A percentile compares a stretch with the other conserved stretches of the same genome.
Evolutionary conservation across 2,797 vertebrate genomes (phyloP).

Genomic region (Dipus sagitta): DNA sequence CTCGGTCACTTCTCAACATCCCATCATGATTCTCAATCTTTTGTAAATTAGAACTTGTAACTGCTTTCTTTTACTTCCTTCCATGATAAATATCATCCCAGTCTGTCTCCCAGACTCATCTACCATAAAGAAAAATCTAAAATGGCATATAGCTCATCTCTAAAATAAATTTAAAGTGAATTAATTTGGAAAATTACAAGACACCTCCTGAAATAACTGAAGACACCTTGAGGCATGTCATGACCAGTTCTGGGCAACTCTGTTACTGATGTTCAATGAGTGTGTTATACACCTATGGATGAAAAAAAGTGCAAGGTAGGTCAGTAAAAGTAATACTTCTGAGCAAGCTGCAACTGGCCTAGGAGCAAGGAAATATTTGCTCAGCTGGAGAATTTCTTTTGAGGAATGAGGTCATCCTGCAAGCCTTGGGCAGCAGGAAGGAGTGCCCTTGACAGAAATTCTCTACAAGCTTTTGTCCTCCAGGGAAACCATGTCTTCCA

Average conservation of each 20-base stretch:
- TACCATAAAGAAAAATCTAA: conserved; percentile 52
- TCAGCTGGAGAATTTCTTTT: conserved; percentile 56
- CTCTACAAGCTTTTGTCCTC: conserved; percentile 58
- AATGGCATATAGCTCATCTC: conserved; percentile 7
- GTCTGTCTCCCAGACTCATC: not conserved
- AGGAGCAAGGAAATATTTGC: conserved; percentile 55
- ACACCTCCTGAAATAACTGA: conserved; percentile 47
- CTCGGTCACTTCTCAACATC: not conserved
- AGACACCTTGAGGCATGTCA: conserved; percentile 48
- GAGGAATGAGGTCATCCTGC: conserved; percentile 63
- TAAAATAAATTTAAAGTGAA: conserved; percentile 65
- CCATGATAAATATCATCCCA: conserved; percentile 7
- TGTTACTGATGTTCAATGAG: conserved; percentile 71
- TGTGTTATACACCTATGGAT: conserved; percentile 14
- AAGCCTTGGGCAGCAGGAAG: conserved; percentile 30
- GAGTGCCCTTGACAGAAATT: conserved; percentile 46
- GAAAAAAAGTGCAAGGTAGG: conserved; percentile 42
- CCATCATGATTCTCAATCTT: not conserved
- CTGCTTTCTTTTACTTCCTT: conserved; percentile 46
- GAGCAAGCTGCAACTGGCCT: conserved; percentile 65
- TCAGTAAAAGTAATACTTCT: not conserved
- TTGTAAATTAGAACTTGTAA: not conserved
- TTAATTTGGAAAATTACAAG: conserved; percentile 39
- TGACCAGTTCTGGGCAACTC: conserved; percentile 11
- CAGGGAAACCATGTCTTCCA: conserved; percentile 22